Percentiles rank a stretch among this genome's conserved stretches.
Evolutionary conservation across 2,888 invertebrate species (phyloP).

Genomic region (Ecliptopera silaceata): DNA sequence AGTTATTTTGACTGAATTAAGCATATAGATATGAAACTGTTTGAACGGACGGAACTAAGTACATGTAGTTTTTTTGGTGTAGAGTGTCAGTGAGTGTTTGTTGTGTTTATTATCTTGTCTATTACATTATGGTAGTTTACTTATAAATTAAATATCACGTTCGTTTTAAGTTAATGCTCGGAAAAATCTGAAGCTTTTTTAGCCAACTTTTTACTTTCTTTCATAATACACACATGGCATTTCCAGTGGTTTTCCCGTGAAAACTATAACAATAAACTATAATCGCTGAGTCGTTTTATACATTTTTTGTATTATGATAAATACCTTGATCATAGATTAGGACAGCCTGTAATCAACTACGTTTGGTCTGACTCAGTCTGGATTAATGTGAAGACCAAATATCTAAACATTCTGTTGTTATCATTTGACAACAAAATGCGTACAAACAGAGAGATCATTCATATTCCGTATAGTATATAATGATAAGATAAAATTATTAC

Average conservation of each 20-base stretch:
- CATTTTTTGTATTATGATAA: not conserved
- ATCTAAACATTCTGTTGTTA: constrained; percentile 2
- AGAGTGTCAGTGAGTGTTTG: too few species aligned
- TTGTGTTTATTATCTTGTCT: too few species aligned
- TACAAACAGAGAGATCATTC: constrained; percentile 43
- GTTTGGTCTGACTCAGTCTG: constrained; percentile 3
- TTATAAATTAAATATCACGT: too few species aligned
- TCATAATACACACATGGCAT: constrained; percentile 12
- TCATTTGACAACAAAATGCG: constrained; percentile 37
- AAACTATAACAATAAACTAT: not conserved
- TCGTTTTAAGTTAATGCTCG: too few species aligned
- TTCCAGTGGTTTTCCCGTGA: constrained; percentile 30
- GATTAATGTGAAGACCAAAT: constrained; percentile 5
- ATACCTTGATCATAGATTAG: not conserved
- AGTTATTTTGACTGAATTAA: not conserved
- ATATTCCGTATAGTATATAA: constrained; percentile 45
- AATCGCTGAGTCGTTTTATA: constrained; percentile 1
- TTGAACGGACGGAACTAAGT: too few species aligned
- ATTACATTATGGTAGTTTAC: too few species aligned
- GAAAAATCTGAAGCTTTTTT: too few species aligned
- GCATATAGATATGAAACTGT: too few species aligned
- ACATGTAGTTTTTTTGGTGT: too few species aligned
- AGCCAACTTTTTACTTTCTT: constrained; percentile 15
- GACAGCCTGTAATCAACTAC: constrained; percentile 6
- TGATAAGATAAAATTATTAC: constrained; percentile 50